Conservation (phyloP, 2,797 vertebrate species). For the Astyanax mexicanus region DNA sequence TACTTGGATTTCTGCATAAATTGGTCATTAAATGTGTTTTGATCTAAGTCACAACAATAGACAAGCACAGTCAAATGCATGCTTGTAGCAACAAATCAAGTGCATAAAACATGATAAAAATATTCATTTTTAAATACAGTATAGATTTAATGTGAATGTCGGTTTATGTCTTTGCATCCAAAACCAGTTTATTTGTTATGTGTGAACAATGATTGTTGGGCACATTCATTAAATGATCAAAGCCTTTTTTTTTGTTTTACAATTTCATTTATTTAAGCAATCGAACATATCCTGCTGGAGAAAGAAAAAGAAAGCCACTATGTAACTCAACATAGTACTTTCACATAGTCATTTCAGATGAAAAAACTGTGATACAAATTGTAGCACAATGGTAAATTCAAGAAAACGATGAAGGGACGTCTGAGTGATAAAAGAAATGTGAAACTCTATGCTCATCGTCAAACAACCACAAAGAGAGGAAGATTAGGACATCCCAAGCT, state of each 20-base stretch:
- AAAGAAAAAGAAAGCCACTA: background rate
- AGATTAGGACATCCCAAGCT: conserved; percentile 20
- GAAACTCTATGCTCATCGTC: background rate
- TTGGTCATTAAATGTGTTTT: too few species aligned
- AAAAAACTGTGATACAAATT: background rate
- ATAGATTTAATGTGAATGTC: too few species aligned
- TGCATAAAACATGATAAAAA: too few species aligned
- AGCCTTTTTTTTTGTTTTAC: background rate
- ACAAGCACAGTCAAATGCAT: too few species aligned
- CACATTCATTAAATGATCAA: background rate
- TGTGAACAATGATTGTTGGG: background rate
- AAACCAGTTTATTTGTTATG: too few species aligned
- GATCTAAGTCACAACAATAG: too few species aligned
- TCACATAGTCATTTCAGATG: background rate
- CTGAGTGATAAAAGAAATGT: background rate
- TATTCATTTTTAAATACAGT: too few species aligned
- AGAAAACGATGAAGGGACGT: background rate
- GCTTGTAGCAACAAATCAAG: too few species aligned
- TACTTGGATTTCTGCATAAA: too few species aligned
- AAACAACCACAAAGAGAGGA: conserved; percentile 13
- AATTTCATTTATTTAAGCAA: background rate
- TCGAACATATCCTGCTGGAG: background rate
- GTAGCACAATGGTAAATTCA: conserved; percentile 13
- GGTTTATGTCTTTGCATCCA: too few species aligned
- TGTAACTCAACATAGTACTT: conserved; percentile 9